A percentile compares a stretch with the other conserved stretches of the same genome.
Conservation (phyloP, 2,888 invertebrate species). For the Teleogryllus oceanicus region DNA sequence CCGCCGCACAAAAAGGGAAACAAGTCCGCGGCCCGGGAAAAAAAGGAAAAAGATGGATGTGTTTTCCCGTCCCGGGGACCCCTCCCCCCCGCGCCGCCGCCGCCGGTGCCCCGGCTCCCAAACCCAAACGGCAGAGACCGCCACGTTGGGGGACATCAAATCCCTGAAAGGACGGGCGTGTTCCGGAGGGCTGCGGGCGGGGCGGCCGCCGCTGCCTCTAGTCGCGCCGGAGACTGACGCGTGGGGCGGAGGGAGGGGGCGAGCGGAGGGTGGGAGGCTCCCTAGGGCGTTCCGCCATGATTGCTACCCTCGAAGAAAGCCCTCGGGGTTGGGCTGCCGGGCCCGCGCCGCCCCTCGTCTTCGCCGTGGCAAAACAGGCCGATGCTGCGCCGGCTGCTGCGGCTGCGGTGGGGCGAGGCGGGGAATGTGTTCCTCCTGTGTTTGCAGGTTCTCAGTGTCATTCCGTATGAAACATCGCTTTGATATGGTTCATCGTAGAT, state of each 20-base stretch:
- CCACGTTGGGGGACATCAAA: too few relatives aligned
- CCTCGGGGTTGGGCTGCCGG: neutral
- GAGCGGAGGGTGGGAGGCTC: constrained; percentile 21
- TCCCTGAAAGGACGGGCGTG: constrained; percentile 12
- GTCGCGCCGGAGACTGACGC: constrained; percentile 9
- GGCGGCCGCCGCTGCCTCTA: neutral
- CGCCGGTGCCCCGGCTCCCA: neutral
- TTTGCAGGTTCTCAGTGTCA: too few relatives aligned
- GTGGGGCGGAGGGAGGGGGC: constrained; percentile 4
- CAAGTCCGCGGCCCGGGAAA: neutral
- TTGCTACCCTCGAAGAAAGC: constrained; percentile 25
- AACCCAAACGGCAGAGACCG: too few relatives aligned
- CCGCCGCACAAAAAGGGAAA: constrained; percentile 23
- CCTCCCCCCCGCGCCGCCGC: neutral
- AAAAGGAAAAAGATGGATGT: constrained; percentile 33
- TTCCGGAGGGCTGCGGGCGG: constrained; percentile 19
- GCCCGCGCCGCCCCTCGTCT: neutral
- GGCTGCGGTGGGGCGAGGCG: neutral
- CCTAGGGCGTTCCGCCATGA: constrained; percentile 30
- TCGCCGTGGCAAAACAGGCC: neutral
- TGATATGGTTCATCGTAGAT: too few relatives aligned
- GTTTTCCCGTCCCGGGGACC: constrained; percentile 30
- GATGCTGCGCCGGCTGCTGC: neutral
- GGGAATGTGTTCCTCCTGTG: too few relatives aligned
- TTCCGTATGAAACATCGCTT: too few relatives aligned